Evolutionary conservation across 2,797 vertebrate species (phyloP), one percentile per base, ranked within the genome.

Genomic region (Halcyon badia): DNA sequence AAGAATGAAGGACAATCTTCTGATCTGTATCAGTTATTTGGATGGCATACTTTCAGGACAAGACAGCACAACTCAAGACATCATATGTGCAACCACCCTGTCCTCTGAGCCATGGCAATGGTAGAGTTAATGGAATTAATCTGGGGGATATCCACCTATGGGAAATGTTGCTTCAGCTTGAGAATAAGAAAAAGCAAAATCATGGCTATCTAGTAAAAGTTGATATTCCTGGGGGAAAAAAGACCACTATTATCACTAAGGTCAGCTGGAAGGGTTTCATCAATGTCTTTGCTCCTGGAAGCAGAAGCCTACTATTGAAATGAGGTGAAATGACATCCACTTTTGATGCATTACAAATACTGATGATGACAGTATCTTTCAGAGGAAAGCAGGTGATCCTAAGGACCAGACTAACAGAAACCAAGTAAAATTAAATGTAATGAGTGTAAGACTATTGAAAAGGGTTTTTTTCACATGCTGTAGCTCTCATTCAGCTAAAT

Each of bases 71-170:
- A 57, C 26, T 30, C 39, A 33, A 87, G 14, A 48, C 52, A 37
- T 11, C 1, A 0, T 20, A 10, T 13, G 39, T 33, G 17, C 39
- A n/a, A 33, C 12, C 9, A 21, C 24, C 28, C 54, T 51, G 54
- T n/a, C 30, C 21, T 25, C 10, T 64, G 25, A 68, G 20, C 15
- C 6, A 58, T 4, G 33, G 35, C 5, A 84, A 44, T 51, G 17
- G 46, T 30, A 37, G 19, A 64, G n/a, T n/a, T 20, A 76, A 26
- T 5, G 5, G 15, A 71, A 51, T 20, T 46, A 41, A 46, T 25
- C n/a, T 25, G 5, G 21, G 12, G 6, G 19, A 24, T 44, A 66
- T n/a, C 21, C 26, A 39, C 28, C 33, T 49, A 42, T 3, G 9
- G 39, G 39, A 80, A 68, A 73, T 10, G 10, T 6, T 54, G 24